Percentiles rank a stretch among this genome's conserved stretches.
These are phyloP conservation scores for Neodontobutis hainanensis DNA, from an alignment of 2,113 vertebrate species.

Conservation along the genomic window DNA sequence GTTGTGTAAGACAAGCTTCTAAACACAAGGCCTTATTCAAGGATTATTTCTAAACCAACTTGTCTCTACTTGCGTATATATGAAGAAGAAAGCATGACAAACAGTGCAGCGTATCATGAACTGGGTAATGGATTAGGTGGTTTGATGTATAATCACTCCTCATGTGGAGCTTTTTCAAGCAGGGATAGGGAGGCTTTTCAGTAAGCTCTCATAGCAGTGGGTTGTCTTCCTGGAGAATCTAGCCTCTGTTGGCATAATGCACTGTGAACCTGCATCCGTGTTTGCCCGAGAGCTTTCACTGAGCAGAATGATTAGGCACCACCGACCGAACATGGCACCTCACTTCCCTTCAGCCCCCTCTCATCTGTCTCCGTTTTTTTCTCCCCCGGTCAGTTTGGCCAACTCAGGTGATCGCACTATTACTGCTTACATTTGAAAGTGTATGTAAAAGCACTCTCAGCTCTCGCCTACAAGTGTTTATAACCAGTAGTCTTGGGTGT, in stretches of 20 bases:
- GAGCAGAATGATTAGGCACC: conserved; percentile 47
- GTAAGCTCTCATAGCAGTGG: conserved; percentile 56
- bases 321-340: conserved; percentile 35
- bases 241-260: conserved; percentile 48
- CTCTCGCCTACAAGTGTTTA: conserved; percentile 20
- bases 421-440: conserved; percentile 23
- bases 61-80: conserved; percentile 27
- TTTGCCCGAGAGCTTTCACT: conserved; percentile 51
- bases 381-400: conserved; percentile 18
- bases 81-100: conserved; percentile 42
- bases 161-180: conserved; percentile 46
- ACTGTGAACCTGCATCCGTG: conserved; percentile 45
- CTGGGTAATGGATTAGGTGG: conserved; percentile 53
- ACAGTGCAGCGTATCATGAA: conserved; percentile 32
- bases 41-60: conserved; percentile 39
- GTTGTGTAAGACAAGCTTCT: conserved; percentile 13
- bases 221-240: conserved; percentile 47
- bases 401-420: conserved; percentile 27
- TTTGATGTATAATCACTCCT: conserved; percentile 71
- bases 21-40: conserved; percentile 30
- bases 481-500: conserved; percentile 5
- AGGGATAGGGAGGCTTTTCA: conserved; percentile 56
- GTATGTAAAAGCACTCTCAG: conserved; percentile 6
- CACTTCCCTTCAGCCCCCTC: conserved; percentile 10
- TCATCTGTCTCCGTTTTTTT: conserved; percentile 8